Percentiles rank a stretch among this genome's conserved stretches.
These are phyloP conservation scores for Lasioglossum albipes DNA, from an alignment of 1,140 invertebrate genomes.

Conservation along the genomic window DNA sequence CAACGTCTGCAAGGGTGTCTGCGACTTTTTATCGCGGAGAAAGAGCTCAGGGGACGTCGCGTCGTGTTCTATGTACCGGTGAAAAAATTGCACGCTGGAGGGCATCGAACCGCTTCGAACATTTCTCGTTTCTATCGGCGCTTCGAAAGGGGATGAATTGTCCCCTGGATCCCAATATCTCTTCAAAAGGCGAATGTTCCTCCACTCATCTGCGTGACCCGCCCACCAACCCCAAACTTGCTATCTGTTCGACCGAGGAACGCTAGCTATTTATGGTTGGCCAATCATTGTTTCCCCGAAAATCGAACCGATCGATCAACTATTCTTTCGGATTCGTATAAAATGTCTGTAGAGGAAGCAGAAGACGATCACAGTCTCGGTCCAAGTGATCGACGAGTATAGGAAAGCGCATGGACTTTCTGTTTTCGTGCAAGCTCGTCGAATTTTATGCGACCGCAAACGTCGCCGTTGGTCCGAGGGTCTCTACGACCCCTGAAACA, in stretches of 20 bases:
- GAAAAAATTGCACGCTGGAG: not conserved
- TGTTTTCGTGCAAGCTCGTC: no score
- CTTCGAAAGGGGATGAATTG: not conserved
- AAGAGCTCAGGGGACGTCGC: not conserved
- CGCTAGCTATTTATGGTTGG: not conserved
- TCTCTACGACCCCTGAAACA: not conserved
- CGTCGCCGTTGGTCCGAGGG: not conserved
- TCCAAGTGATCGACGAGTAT: no score
- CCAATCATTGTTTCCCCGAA: not conserved
- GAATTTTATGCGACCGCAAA: not conserved
- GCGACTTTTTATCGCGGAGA: not conserved
- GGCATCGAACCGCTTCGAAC: not conserved
- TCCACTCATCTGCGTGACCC: not conserved
- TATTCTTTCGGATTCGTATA: no score
- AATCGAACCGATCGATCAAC: not conserved
- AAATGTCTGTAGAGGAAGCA: no score
- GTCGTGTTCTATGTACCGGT: no score
- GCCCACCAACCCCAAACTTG: no score
- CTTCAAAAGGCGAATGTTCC: not conserved
- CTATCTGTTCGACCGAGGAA: no score
- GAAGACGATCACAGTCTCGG: no score
- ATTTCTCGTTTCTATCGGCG: conserved; percentile 8
- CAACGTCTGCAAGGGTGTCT: no score
- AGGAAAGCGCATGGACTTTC: no score
- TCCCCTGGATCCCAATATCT: not conserved